Percentiles rank a stretch among this genome's conserved stretches.
Evolutionary conservation across 2,888 invertebrate genomes (phyloP).

Genomic region (Gandaritis pyraliata): DNA sequence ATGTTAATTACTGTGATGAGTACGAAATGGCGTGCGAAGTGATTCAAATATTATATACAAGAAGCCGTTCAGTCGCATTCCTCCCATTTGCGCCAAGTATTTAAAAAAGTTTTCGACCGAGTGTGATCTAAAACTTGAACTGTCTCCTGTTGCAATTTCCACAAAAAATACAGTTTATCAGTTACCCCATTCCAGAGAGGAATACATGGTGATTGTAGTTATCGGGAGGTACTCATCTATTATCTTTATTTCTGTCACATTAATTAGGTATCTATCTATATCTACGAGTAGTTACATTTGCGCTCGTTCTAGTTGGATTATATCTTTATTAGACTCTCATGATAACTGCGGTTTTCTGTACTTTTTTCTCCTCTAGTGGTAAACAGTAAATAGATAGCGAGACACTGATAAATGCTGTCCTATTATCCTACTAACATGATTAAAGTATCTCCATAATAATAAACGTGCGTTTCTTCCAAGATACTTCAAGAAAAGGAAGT

Average conservation of each 20-base stretch:
- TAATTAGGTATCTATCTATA: too few species aligned
- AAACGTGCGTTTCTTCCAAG: conserved; percentile 15
- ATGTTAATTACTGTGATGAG: not conserved
- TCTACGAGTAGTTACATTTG: too few species aligned
- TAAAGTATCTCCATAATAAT: conserved; percentile 23
- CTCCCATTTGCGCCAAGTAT: too few species aligned
- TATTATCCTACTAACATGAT: conserved; percentile 39
- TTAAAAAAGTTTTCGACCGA: not conserved
- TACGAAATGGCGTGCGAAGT: not conserved
- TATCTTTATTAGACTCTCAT: conserved; percentile 3
- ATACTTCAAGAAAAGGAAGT: conserved; percentile 14
- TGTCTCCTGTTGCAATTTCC: too few species aligned
- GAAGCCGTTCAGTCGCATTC: not conserved
- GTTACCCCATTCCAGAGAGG: too few species aligned
- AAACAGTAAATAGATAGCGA: conserved; percentile 29
- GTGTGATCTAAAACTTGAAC: too few species aligned
- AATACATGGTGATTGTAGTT: too few species aligned
- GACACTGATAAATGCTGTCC: conserved; percentile 39
- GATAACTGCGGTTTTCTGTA: conserved; percentile 27
- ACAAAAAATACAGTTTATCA: too few species aligned
- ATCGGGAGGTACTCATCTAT: too few species aligned
- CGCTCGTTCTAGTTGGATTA: too few species aligned
- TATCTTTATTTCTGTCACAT: too few species aligned
- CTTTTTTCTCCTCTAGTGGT: conserved; percentile 22
- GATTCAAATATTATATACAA: not conserved